Base-by-base conservation (phyloP, 2,113 vertebrate genomes). In the Uria aalge region DNA sequence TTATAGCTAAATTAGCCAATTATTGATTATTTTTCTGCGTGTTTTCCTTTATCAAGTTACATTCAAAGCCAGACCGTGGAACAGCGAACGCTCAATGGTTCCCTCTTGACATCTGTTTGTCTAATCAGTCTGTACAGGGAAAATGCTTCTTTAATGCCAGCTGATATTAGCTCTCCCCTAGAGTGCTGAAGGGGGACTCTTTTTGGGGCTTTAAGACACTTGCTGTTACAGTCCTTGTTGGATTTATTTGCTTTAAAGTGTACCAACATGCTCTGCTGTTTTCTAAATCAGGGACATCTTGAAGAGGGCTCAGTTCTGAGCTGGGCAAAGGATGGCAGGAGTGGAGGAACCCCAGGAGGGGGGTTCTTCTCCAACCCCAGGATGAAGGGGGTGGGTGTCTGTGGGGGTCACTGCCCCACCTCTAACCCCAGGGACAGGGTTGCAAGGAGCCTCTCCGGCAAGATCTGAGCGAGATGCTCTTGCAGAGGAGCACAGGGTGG, bases 31-130 rank as follows among this genome's bases (percentile, higher is more conserved):
- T 67, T 63, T 57, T 93, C 78, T 64, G 59, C 59, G 17, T 56
- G 30, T 36, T 43, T 47, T 15, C 40, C 34, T 91, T 81, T 93
- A 95, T 91, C 81, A 64, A 82, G 90, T 91, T 94, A 87, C 56
- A 32, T 43, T 72, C 56, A 78, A 78, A 85, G 84, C 84, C 91
- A 85, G 84, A 40, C 89, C 1, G 11, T 36, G 66, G 93, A 78
- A 67, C 73, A 78, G 34, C 0, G 4, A 91, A 85, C 22, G 60
- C 64, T 90, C 64, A 17, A 36, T 71, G 90, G 71, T 88, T 93
- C 87, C 95, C 91, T 52, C 80, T 64, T 75, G 95, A 52, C 84
- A 91, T 91, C 84, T 92, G 89, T 85, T 96, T 71, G 68, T 78
- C 93, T 94, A 22, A 87, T 91, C 83, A 36, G 48, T 47, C 73